A percentile compares a stretch with the other conserved stretches of the same genome.
These are phyloP conservation scores for Tokudaia muenninki DNA, from an alignment of 2,797 vertebrate genomes.

Conservation along the genomic window DNA sequence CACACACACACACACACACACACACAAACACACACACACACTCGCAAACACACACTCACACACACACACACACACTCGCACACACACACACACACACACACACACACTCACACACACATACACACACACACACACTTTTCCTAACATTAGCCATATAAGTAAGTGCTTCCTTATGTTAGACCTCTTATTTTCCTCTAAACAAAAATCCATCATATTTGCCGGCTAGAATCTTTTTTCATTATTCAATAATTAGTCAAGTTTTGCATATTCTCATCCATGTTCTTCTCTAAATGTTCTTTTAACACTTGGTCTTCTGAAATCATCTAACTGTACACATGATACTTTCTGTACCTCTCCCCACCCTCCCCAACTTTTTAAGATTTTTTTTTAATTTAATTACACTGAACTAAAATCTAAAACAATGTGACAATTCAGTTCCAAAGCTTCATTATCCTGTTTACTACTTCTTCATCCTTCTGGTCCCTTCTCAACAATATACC, in stretches of 20 bases:
- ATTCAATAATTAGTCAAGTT: background rate
- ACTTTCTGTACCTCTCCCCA: background rate
- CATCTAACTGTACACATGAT: background rate
- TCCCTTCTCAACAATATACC: background rate
- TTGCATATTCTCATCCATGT: background rate
- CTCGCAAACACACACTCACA: background rate
- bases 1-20: background rate
- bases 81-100: background rate
- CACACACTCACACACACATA: background rate
- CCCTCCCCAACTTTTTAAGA: no score
- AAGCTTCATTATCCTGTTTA: background rate
- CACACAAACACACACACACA: no score
- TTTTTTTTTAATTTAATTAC: background rate
- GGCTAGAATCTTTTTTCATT: background rate
- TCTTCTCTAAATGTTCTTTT: background rate
- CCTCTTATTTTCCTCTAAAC: background rate
- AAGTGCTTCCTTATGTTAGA: background rate
- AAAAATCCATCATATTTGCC: background rate
- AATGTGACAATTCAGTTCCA: background rate
- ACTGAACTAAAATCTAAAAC: background rate
- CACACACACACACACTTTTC: background rate
- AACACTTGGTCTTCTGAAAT: background rate
- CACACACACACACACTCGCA: background rate
- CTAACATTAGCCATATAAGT: background rate
- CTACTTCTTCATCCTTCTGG: background rate